Conservation (phyloP, 2,888 invertebrate genomes). For the Syritta pipiens region DNA sequence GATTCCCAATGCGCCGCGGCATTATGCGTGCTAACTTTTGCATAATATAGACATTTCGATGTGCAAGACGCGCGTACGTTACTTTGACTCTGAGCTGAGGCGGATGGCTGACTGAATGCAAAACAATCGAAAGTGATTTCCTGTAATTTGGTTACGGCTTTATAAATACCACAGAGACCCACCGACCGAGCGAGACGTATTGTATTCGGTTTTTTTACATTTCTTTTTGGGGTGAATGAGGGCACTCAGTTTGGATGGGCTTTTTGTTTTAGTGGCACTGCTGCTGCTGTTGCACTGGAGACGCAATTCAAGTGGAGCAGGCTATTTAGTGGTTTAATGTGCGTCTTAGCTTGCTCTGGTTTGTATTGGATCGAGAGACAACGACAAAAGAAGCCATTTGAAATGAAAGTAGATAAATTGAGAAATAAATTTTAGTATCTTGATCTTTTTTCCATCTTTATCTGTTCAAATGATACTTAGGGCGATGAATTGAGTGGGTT, state of each 20-base stretch:
- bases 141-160: constrained; percentile 64
- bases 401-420: constrained; percentile 20
- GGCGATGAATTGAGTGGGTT: constrained; percentile 5
- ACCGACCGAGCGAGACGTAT: background rate
- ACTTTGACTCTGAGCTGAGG: constrained; percentile 23
- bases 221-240: constrained; percentile 37
- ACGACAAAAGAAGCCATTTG: constrained; percentile 3
- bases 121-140: constrained; percentile 68
- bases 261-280: constrained; percentile 24
- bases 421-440: constrained; percentile 26
- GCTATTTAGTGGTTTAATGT: constrained; percentile 11
- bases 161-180: constrained; percentile 33
- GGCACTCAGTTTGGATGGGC: constrained; percentile 40
- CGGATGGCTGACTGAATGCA: constrained; percentile 57
- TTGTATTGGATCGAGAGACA: constrained; percentile 13
- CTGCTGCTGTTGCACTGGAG: constrained; percentile 6
- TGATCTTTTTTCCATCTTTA: constrained; percentile 19
- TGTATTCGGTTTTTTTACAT: background rate
- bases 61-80: constrained; percentile 43
- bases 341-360: constrained; percentile 9
- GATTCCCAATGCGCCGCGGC: background rate
- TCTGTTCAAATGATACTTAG: constrained; percentile 4
- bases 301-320: background rate
- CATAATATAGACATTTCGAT: constrained; percentile 60
- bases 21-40: constrained; percentile 49